phyloP scores from a whole-genome alignment of 1,140 invertebrate genomes.

The Bombyx mandarina region DNA sequence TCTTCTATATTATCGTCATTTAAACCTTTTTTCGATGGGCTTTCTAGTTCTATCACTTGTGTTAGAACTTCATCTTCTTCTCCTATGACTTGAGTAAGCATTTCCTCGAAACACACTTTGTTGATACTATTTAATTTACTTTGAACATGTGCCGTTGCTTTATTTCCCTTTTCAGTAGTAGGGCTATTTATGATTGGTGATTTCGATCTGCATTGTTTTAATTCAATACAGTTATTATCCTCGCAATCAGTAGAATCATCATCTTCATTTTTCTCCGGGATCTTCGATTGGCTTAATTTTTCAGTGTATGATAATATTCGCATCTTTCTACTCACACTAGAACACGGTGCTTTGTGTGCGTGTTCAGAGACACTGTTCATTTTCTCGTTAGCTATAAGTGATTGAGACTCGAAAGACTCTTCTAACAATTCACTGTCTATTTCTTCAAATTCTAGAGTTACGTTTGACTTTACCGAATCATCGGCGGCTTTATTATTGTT shows the following conservation, averaged over 20 bases:
- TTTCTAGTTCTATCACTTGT: slow-evolving; percentile 12
- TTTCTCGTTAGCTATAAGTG: not conserved
- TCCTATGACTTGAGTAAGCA: slow-evolving; percentile 36
- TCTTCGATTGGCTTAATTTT: too few relatives aligned
- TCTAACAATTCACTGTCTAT: slow-evolving; percentile 27
- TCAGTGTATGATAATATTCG: too few relatives aligned
- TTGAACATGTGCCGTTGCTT: too few relatives aligned
- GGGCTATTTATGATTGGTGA: too few relatives aligned
- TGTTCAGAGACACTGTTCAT: slow-evolving; percentile 16
- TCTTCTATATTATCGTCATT: slow-evolving; percentile 22
- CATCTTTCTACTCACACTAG: too few relatives aligned
- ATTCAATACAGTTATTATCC: not conserved
- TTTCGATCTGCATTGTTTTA: too few relatives aligned
- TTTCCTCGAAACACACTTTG: slow-evolving; percentile 19
- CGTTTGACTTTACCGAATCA: not conserved
- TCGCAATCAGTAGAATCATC: slow-evolving; percentile 4
- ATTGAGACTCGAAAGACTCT: slow-evolving; percentile 42
- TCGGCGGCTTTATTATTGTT: slow-evolving; percentile 9
- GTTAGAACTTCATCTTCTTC: slow-evolving; percentile 1
- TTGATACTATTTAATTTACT: not conserved
- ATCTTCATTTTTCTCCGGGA: not conserved
- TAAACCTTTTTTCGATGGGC: not conserved
- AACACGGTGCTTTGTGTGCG: slow-evolving; percentile 13
- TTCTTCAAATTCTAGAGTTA: slow-evolving; percentile 34
- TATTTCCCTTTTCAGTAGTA: too few relatives aligned